Conservation (phyloP, 2,797 vertebrate species). For the Micromesistius poutassou region DNA sequence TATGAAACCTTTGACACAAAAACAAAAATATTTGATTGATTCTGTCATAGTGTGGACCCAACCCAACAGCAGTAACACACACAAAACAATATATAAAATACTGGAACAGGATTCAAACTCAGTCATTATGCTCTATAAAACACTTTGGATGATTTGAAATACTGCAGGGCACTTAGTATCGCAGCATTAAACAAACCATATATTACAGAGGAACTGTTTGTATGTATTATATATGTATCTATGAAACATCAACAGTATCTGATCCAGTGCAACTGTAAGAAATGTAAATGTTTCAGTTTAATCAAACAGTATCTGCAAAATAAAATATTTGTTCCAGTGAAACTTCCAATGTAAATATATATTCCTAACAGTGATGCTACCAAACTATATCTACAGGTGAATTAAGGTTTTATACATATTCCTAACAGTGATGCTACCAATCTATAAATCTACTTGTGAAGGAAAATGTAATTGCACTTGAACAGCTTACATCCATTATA, state of each 20-base stretch:
- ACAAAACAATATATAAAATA: conserved; percentile 49
- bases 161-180: conserved; percentile 62
- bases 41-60: conserved; percentile 54
- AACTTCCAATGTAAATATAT: neutral
- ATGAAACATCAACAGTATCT: too few species aligned
- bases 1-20: conserved; percentile 37
- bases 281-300: neutral
- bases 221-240: neutral
- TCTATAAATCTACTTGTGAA: neutral
- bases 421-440: neutral
- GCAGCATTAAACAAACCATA: conserved; percentile 6
- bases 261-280: neutral
- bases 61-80: conserved; percentile 41
- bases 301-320: neutral
- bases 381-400: conserved; percentile 10
- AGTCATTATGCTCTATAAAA: conserved; percentile 28
- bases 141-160: conserved; percentile 42
- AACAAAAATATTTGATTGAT: conserved; percentile 13
- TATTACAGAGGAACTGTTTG: neutral
- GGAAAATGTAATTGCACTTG: conserved; percentile 71
- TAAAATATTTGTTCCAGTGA: neutral
- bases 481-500: conserved; percentile 39
- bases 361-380: neutral
- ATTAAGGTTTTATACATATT: conserved; percentile 24
- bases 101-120: conserved; percentile 7